Base-by-base conservation (phyloP, 2,888 invertebrate genomes). In the Charanyca ferruginea region DNA sequence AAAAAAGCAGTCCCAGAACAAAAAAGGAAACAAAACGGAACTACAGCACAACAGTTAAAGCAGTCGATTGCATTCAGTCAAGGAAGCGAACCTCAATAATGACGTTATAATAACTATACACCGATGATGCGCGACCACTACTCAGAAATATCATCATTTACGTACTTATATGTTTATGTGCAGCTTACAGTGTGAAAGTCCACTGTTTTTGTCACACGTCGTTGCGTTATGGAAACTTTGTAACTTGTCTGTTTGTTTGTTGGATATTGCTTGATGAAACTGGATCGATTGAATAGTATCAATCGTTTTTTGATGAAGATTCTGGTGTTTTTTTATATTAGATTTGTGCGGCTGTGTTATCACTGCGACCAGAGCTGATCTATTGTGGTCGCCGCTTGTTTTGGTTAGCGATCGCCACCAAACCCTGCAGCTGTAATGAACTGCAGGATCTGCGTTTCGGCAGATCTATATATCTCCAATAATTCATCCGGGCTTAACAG, bases 131-230 rank as follows among this genome's bases (percentile, higher is more conserved):
- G 63, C 45, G 49, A 45, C 72, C 58, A 41, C 35, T 79, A 78
- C 79, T 58, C 23, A 68, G 79, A 79, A 79, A 52, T 60, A 18
- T 65, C 60, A 74, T 81, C 75, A 81, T 79, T 79, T n/a, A n/a
- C n/a, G n/a, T n/a, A n/a, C n/a, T n/a, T 74, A 60, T 73, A 64
- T 55, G 63, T 78, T 67, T 65, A 78, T 53, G 45, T 63, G 66
- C 53, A 77, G 73, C 70, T 73, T 69, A 77, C 53, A 70, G 64
- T 79, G 81, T 78, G 81, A 81, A 78, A 79, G 81, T 78, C 41
- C 41, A 16, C 23, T 57, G 64, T 78, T 79, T 73, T 79, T 79
- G 63, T 63, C 25, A 32, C 44, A 52, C n/a, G 38, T 54, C 58
- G 51, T 47, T 73, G 61, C 2, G 51, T 55, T 77, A 59, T 23